These are phyloP conservation scores for Albula glossodonta DNA, from an alignment of 2,113 vertebrate species.

Conservation along the genomic window DNA sequence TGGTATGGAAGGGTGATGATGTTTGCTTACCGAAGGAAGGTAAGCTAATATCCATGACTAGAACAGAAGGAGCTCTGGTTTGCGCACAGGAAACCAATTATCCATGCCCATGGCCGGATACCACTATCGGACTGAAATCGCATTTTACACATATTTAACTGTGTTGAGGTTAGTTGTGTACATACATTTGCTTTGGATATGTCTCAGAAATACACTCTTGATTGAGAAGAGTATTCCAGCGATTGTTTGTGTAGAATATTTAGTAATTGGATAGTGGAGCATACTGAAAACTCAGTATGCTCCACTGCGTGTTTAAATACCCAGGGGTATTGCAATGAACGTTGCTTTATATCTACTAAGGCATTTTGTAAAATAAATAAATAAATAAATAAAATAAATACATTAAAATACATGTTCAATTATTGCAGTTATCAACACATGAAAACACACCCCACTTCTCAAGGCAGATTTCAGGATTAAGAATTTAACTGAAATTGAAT, in stretches of 20 bases:
- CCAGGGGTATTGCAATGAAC: too few relatives aligned
- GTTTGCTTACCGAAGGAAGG: neutral
- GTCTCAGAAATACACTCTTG: neutral
- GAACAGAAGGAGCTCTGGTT: neutral
- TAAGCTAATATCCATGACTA: neutral
- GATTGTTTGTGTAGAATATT: neutral
- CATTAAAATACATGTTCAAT: too few relatives aligned
- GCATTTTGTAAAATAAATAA: too few relatives aligned
- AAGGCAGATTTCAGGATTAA: slow-evolving; percentile 76
- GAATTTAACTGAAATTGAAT: slow-evolving; percentile 41
- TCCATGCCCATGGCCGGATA: neutral
- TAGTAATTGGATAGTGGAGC: neutral
- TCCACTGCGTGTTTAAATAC: too few relatives aligned
- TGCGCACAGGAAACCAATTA: neutral
- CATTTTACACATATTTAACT: neutral
- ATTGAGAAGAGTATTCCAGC: neutral
- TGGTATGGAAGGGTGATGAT: neutral
- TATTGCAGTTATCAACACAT: too few relatives aligned
- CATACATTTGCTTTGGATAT: neutral
- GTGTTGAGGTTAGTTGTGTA: neutral
- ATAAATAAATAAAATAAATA: too few relatives aligned
- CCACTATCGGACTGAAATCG: too few relatives aligned
- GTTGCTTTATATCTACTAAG: too few relatives aligned
- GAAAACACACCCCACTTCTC: neutral
- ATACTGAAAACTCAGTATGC: neutral